phyloP scores from a whole-genome alignment of 2,888 invertebrate genomes.

The Drepana falcataria region DNA sequence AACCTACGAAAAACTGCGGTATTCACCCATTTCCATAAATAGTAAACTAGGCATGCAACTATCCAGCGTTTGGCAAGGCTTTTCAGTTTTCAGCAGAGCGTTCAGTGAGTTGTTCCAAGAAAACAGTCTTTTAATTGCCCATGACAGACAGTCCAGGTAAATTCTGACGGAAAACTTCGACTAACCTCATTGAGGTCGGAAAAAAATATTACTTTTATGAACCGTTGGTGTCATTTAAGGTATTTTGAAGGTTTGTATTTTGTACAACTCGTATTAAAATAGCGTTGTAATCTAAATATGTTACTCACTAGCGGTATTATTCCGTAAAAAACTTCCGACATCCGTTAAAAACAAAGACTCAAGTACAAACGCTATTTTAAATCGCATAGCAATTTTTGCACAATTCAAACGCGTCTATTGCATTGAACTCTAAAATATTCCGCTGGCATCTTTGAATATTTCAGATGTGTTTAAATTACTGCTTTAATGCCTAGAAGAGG shows the following conservation, averaged over 20 bases:
- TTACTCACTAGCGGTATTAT: too few species aligned
- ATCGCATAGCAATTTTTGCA: too few species aligned
- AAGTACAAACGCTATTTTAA: too few species aligned
- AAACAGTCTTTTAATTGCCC: slow-evolving; percentile 41
- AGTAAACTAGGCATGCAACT: slow-evolving; percentile 1
- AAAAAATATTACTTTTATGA: slow-evolving; percentile 3
- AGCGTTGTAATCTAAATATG: not conserved
- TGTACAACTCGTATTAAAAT: not conserved
- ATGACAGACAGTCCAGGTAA: slow-evolving; percentile 23
- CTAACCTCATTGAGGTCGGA: slow-evolving; percentile 12
- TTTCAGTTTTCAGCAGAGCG: slow-evolving; percentile 35
- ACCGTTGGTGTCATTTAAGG: not conserved
- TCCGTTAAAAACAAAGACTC: too few species aligned
- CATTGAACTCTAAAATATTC: too few species aligned
- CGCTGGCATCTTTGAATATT: too few species aligned
- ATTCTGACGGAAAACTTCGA: slow-evolving; percentile 15
- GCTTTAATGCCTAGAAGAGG: too few species aligned
- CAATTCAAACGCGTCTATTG: too few species aligned
- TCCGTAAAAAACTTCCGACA: too few species aligned
- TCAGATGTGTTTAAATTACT: too few species aligned
- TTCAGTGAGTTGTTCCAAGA: slow-evolving; percentile 39
- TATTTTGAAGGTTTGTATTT: not conserved
- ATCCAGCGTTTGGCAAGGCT: slow-evolving; percentile 19
- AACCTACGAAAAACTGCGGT: too few species aligned
- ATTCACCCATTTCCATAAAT: too few species aligned